A percentile compares a stretch with the other conserved stretches of the same genome.
These are phyloP conservation scores for Camponotus floridanus DNA, from an alignment of 1,140 invertebrate genomes.

Conservation along the genomic window DNA sequence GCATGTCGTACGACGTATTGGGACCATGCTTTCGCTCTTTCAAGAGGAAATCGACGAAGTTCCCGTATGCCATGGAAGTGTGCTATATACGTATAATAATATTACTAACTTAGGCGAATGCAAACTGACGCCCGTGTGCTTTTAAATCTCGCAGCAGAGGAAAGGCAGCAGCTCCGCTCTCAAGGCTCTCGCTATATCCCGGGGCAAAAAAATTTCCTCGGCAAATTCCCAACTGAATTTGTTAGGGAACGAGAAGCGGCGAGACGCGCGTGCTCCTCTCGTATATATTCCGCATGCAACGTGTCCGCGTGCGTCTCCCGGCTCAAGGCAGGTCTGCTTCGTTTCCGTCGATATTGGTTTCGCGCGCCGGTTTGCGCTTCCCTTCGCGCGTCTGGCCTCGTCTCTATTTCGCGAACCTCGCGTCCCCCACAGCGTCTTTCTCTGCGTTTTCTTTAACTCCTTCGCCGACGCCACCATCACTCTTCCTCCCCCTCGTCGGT, in stretches of 20 bases:
- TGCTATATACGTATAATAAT: constrained; percentile 10
- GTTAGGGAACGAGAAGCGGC: neutral
- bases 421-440: neutral
- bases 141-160: constrained; percentile 26
- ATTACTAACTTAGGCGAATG: constrained; percentile 46
- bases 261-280: neutral
- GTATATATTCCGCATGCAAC: constrained; percentile 6
- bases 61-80: neutral
- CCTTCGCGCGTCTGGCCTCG: neutral
- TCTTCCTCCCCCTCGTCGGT: neutral
- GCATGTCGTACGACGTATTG: neutral
- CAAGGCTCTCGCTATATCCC: constrained; percentile 2
- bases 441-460: neutral
- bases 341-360: constrained; percentile 45
- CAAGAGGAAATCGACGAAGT: constrained; percentile 4
- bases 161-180: neutral
- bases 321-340: constrained; percentile 48
- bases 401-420: constrained; percentile 33
- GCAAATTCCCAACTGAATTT: constrained; percentile 52
- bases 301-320: constrained; percentile 5
- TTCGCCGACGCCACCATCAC: neutral
- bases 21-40: neutral
- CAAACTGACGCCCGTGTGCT: neutral
- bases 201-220: neutral
- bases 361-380: constrained; percentile 24